Conservation (phyloP, 2,797 vertebrate species). For the Poliocrania exsul region DNA sequence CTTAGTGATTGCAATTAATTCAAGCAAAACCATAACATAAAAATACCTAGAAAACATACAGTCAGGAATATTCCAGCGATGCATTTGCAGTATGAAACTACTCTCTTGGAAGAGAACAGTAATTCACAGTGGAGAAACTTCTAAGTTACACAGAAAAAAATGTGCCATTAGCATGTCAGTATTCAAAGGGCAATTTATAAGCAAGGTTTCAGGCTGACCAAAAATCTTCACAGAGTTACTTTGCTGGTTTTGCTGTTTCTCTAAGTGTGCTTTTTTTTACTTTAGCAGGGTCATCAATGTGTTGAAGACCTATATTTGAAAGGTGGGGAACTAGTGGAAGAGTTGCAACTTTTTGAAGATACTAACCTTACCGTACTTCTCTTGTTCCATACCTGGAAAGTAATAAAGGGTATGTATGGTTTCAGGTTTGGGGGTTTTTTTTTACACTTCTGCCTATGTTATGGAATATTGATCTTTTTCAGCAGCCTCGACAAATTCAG, state of each 20-base stretch:
- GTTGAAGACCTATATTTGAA: not conserved
- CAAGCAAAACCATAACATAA: not conserved
- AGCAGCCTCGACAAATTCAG: not conserved
- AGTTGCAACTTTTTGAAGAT: not conserved
- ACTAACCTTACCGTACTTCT: not conserved
- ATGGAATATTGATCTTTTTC: not conserved
- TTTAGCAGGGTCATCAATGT: not conserved
- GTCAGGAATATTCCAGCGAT: not conserved
- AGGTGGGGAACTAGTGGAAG: not conserved
- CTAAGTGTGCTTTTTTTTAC: not conserved
- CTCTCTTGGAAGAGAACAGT: not conserved
- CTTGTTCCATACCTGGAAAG: not conserved
- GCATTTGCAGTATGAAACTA: not conserved
- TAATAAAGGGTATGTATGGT: not conserved
- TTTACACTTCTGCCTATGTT: not conserved
- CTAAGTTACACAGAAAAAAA: not conserved
- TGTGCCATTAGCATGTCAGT: not conserved
- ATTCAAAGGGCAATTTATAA: not conserved
- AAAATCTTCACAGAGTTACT: not conserved
- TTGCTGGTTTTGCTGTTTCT: not conserved
- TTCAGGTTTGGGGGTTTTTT: not conserved
- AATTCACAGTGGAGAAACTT: not conserved
- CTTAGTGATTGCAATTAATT: not conserved
- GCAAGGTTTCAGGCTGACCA: not conserved
- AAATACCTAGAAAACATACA: not conserved